A percentile compares a stretch with the other conserved stretches of the same genome.
These are phyloP conservation scores for Carcharodon carcharias DNA, from an alignment of 2,797 vertebrate species.

Conservation along the genomic window DNA sequence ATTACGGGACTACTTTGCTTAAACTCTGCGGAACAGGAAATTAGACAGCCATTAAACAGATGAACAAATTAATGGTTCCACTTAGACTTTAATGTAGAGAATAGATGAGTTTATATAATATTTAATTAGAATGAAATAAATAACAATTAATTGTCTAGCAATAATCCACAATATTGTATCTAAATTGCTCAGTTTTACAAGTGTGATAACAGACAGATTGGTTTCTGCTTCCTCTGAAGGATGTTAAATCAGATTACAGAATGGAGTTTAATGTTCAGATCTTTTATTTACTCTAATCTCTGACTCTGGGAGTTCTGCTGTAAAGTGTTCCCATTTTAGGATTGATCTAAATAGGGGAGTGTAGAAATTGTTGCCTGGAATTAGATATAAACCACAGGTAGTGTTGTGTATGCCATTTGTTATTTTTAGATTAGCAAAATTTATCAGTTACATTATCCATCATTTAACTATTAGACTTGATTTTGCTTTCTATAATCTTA, in stretches of 20 bases:
- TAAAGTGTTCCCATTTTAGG: not conserved
- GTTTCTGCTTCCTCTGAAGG: not conserved
- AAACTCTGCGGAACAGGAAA: slow-evolving; percentile 51
- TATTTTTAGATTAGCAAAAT: not conserved
- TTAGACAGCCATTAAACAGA: not conserved
- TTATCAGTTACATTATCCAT: not conserved
- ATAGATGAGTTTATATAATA: not conserved
- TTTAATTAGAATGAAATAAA: slow-evolving; percentile 9
- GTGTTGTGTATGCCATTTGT: not conserved
- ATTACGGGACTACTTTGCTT: slow-evolving; percentile 50
- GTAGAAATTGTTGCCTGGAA: not conserved
- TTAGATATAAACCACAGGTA: not conserved
- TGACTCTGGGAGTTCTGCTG: not conserved
- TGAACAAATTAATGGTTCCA: not conserved
- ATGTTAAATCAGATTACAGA: not conserved
- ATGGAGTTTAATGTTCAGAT: not conserved
- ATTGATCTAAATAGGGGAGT: not conserved
- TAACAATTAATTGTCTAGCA: not conserved
- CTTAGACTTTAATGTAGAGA: not conserved
- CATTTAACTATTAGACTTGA: slow-evolving; percentile 11
- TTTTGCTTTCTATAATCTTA: not conserved
- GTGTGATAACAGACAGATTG: not conserved
- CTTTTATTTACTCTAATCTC: not conserved
- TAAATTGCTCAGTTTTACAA: not conserved
- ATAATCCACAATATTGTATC: not conserved